phyloP scores from a whole-genome alignment of 2,797 vertebrate species.

The Clarias fuscus region DNA sequence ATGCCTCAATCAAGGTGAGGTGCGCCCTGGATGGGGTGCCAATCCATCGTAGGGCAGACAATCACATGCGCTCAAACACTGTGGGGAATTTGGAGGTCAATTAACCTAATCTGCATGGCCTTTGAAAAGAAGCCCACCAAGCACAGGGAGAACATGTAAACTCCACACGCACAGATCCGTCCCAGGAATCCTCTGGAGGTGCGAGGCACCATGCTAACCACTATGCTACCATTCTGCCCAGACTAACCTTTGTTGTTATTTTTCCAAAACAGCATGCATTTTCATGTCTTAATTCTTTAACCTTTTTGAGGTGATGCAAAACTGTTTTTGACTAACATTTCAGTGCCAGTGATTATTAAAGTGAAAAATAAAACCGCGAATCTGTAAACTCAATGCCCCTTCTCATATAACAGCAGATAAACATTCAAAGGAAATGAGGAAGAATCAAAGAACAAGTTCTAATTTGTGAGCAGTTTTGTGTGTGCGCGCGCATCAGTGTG shows the following conservation, averaged over 20 bases:
- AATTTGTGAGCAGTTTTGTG: background rate
- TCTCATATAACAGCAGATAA: background rate
- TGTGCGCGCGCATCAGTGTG: slow-evolving; percentile 15
- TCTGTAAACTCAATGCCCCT: background rate
- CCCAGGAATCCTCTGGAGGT: no score
- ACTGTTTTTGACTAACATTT: background rate
- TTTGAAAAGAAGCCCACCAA: no score
- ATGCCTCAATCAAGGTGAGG: no score
- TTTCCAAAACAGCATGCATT: background rate
- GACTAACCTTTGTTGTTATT: background rate
- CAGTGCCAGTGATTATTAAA: background rate
- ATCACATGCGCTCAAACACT: no score
- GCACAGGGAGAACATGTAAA: no score
- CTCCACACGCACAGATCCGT: no score
- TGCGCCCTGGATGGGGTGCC: no score
- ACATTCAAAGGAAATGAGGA: background rate
- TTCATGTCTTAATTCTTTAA: background rate
- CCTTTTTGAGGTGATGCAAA: background rate
- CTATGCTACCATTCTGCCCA: no score
- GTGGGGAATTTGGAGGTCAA: no score
- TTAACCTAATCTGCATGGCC: no score
- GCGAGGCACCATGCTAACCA: no score
- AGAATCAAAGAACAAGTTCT: background rate
- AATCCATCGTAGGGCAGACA: no score
- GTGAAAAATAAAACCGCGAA: background rate